Percentiles rank a stretch among this genome's conserved stretches.
These are phyloP conservation scores for Unio pictorum DNA, from an alignment of 2,888 invertebrate genomes.

Conservation along the genomic window DNA sequence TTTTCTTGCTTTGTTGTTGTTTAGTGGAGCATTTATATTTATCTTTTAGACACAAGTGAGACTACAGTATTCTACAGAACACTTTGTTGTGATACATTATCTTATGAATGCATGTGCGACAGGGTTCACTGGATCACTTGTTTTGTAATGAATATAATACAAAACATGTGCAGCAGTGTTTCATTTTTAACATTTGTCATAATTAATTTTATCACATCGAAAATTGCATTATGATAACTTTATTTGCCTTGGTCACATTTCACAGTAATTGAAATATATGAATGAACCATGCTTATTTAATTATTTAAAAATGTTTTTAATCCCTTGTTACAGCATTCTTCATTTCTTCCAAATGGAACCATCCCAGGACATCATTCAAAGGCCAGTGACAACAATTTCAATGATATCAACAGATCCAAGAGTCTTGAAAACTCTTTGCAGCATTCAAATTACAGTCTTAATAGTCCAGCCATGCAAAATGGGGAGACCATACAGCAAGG, in stretches of 20 bases:
- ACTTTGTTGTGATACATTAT: no score
- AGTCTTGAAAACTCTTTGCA: conserved; percentile 41
- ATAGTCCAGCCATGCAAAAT: conserved; percentile 21
- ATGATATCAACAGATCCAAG: conserved; percentile 52
- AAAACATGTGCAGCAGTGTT: no score
- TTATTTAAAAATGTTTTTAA: not conserved
- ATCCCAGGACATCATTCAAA: conserved; percentile 38
- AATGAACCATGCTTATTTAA: not conserved
- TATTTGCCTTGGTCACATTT: not conserved
- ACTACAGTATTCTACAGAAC: no score
- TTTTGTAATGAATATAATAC: no score
- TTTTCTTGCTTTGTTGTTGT: no score
- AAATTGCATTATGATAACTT: no score
- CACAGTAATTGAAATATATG: not conserved
- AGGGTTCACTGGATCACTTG: no score
- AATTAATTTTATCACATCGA: no score
- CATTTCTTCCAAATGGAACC: conserved; percentile 49
- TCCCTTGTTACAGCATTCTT: conserved; percentile 25
- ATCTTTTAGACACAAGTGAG: no score
- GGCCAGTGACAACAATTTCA: conserved; percentile 58
- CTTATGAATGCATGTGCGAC: no score
- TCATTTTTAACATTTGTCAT: no score
- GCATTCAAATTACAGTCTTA: conserved; percentile 29
- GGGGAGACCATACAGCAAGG: conserved; percentile 39
- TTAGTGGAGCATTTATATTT: no score